phyloP scores from a whole-genome alignment of 2,797 vertebrate species.

The Danio aesculapii region DNA sequence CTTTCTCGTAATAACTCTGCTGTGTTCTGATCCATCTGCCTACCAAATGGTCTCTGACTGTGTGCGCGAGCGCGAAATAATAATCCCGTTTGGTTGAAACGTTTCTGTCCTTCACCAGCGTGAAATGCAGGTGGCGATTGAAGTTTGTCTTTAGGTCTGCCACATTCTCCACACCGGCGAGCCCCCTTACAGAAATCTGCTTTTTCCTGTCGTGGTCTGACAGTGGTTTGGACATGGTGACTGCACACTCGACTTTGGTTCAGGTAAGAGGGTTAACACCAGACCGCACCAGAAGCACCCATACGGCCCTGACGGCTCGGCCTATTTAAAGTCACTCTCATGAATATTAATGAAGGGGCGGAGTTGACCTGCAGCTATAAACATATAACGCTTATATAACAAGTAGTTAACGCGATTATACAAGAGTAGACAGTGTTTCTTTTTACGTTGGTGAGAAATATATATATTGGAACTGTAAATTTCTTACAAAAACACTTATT shows the following conservation, averaged over 20 bases:
- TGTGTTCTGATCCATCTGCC: conserved; percentile 95
- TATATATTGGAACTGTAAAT: not conserved
- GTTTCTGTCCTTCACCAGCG: conserved; percentile 94
- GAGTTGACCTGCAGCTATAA: conserved; percentile 36
- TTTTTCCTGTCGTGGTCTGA: conserved; percentile 89
- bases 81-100: conserved; percentile 91
- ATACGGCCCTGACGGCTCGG: conserved; percentile 26
- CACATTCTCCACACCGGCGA: conserved; percentile 91
- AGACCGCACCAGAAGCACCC: conserved; percentile 60
- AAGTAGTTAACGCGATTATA: not conserved
- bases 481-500: not conserved
- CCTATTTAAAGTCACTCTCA: conserved; percentile 66
- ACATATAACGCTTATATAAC: too few relatives aligned
- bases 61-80: conserved; percentile 92
- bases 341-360: conserved; percentile 76
- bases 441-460: not conserved
- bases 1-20: conserved; percentile 94
- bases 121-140: conserved; percentile 95
- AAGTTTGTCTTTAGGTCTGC: conserved; percentile 88
- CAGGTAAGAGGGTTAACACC: conserved; percentile 62
- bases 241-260: conserved; percentile 54
- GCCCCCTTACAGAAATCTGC: conserved; percentile 92
- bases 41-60: conserved; percentile 91
- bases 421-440: not conserved
- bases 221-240: conserved; percentile 89